These are phyloP conservation scores for Gryllus bimaculatus DNA, from an alignment of 1,140 invertebrate species.

Conservation along the genomic window DNA sequence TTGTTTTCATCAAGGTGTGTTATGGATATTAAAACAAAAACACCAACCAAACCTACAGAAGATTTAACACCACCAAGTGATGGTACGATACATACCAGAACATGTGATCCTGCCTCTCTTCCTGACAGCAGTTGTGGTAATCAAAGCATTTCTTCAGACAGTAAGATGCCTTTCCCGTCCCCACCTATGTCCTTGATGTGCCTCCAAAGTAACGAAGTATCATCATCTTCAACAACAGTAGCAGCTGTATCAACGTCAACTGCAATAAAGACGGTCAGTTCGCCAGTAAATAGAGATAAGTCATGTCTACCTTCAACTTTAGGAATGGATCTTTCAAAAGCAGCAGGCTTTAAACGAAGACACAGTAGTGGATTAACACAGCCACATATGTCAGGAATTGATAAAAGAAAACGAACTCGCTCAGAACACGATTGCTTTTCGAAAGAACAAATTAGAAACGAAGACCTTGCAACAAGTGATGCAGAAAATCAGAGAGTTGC, in stretches of 20 bases:
- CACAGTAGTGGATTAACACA: not conserved
- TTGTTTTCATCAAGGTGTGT: no score
- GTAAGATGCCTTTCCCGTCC: no score
- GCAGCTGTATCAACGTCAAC: not conserved
- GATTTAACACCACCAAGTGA: not conserved
- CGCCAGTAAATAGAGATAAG: not conserved
- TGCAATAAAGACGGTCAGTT: not conserved
- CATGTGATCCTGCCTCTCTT: not conserved
- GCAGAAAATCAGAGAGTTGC: conserved; percentile 9
- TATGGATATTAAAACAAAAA: no score
- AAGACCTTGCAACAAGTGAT: not conserved
- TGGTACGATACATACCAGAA: not conserved
- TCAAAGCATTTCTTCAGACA: not conserved
- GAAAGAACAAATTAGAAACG: no score
- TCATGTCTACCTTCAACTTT: not conserved
- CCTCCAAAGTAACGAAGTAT: not conserved
- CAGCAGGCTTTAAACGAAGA: not conserved
- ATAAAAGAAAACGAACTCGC: not conserved
- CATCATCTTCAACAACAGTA: not conserved
- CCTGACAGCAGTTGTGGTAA: not conserved
- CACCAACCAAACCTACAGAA: not conserved
- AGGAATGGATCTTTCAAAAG: not conserved
- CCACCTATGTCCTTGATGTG: not conserved
- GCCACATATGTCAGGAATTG: not conserved
- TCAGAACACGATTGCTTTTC: conserved; percentile 8